Conservation (phyloP, 2,113 vertebrate species). For the Mormoops blainvillei region DNA sequence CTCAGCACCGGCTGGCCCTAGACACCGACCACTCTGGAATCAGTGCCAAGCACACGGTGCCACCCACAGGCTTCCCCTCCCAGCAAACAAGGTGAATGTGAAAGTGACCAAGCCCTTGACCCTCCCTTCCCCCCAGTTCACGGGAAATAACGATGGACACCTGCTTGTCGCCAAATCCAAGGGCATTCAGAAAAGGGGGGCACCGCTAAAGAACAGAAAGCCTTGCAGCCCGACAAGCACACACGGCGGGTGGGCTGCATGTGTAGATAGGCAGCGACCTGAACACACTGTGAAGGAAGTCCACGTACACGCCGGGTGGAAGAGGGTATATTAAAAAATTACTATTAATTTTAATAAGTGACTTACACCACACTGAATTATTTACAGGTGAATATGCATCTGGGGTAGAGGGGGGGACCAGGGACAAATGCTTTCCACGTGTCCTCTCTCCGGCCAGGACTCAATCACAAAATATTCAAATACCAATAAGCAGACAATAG, state of each 20-base stretch:
- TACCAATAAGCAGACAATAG: not conserved
- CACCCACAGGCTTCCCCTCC: not conserved
- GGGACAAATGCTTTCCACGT: not conserved
- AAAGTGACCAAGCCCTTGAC: not conserved
- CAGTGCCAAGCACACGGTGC: not conserved
- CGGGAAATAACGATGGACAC: not conserved
- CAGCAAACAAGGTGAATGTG: not conserved
- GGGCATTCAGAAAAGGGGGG: too few relatives aligned
- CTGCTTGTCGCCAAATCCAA: not conserved
- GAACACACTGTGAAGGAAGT: not conserved
- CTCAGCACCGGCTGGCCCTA: too few relatives aligned
- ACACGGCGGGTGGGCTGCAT: rapidly evolving
- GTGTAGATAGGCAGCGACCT: too few relatives aligned
- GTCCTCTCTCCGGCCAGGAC: not conserved
- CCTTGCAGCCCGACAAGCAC: not conserved
- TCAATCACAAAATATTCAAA: not conserved
- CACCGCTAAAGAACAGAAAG: rapidly evolving
- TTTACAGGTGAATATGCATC: rapidly evolving
- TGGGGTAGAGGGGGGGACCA: too few relatives aligned
- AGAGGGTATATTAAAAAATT: not conserved
- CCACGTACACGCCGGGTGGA: not conserved
- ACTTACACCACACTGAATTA: not conserved
- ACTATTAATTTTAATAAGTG: not conserved
- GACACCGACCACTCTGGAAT: too few relatives aligned
- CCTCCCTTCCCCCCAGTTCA: not conserved